A percentile compares a stretch with the other conserved stretches of the same genome.
These are phyloP conservation scores for Fundulus diaphanus DNA, from an alignment of 2,797 vertebrate genomes.

Conservation along the genomic window DNA sequence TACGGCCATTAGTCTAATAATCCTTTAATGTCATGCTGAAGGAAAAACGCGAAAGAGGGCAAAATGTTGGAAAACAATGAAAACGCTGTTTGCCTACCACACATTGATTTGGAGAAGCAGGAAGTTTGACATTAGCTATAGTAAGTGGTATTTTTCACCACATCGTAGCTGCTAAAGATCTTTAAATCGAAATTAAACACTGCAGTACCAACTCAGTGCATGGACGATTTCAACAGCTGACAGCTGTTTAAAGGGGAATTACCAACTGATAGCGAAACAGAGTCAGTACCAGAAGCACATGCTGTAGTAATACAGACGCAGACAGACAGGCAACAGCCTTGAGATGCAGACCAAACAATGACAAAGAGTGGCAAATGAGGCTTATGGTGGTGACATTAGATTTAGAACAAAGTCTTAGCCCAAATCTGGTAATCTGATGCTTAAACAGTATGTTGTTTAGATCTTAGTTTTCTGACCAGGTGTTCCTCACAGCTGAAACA, in stretches of 20 bases:
- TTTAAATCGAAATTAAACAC: not conserved
- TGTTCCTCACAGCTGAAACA: conserved; percentile 65
- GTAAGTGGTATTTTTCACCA: not conserved
- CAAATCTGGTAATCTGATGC: conserved; percentile 10
- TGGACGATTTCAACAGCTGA: not conserved
- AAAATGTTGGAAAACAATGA: not conserved
- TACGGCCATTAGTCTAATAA: not conserved
- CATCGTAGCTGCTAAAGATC: not conserved
- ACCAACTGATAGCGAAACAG: conserved; percentile 1
- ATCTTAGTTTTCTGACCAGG: conserved; percentile 48
- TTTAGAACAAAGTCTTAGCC: not conserved
- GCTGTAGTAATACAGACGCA: not conserved
- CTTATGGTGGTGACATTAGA: not conserved
- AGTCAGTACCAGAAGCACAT: conserved; percentile 4
- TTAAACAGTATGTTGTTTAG: conserved; percentile 34
- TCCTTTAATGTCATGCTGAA: not conserved
- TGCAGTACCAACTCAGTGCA: conserved; percentile 4
- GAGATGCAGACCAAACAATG: not conserved
- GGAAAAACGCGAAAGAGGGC: not conserved
- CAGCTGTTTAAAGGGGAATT: not conserved
- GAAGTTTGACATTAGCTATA: not conserved
- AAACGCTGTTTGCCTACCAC: conserved; percentile 8
- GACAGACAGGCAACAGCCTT: not conserved
- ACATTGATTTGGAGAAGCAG: not conserved
- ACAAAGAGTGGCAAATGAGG: not conserved